Evolutionary conservation across 2,113 vertebrate genomes (phyloP).

Genomic region (Pongo pygmaeus): DNA sequence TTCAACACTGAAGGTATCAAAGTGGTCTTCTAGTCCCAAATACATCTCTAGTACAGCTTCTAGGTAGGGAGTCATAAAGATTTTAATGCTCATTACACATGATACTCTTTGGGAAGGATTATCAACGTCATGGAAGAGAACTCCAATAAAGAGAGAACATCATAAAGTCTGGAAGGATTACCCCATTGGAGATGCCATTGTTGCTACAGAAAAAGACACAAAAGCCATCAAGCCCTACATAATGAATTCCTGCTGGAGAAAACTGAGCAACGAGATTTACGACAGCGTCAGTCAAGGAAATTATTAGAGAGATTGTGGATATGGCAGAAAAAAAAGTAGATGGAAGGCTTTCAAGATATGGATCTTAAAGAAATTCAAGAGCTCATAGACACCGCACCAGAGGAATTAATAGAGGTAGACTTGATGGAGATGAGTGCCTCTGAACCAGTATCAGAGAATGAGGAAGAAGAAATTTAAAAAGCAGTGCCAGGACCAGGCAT

Average conservation of each 20-base stretch:
- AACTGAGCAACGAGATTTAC: background rate
- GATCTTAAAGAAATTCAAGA: background rate
- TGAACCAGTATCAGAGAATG: background rate
- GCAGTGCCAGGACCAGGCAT: too few relatives aligned
- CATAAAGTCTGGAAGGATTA: background rate
- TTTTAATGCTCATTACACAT: background rate
- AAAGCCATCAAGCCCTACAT: background rate
- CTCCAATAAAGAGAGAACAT: background rate
- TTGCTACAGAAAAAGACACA: background rate
- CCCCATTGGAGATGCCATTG: background rate
- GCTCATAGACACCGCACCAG: background rate
- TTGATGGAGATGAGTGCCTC: background rate
- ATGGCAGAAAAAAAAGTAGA: background rate
- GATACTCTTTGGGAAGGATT: background rate
- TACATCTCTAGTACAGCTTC: background rate
- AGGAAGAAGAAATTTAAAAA: background rate
- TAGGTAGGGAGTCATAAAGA: background rate
- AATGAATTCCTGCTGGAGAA: background rate
- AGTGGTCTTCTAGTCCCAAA: background rate
- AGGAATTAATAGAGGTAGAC: background rate
- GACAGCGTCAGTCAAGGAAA: background rate
- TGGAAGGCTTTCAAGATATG: background rate
- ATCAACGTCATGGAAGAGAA: background rate
- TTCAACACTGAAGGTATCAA: background rate
- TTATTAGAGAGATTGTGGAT: background rate